phyloP scores from a whole-genome alignment of 2,888 invertebrate genomes.

The Drosophila formosana region DNA sequence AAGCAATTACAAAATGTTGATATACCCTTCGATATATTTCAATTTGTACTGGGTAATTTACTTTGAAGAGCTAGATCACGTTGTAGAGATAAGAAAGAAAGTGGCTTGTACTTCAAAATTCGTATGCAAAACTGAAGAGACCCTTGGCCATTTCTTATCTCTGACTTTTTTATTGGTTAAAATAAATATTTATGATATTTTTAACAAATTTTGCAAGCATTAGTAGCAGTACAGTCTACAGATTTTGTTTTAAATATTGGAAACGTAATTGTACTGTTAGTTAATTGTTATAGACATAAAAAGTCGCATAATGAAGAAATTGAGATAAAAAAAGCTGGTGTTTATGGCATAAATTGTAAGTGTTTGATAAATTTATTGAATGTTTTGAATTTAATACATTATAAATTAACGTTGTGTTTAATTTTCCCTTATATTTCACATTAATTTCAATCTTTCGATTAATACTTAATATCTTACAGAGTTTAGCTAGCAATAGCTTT shows the following conservation, averaged over 20 bases:
- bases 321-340: too few species aligned
- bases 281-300: too few species aligned
- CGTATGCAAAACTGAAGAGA: slow-evolving; percentile 12
- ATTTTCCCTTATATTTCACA: too few species aligned
- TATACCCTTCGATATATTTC: not conserved
- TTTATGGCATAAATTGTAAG: too few species aligned
- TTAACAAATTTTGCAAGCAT: not conserved
- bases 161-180: not conserved
- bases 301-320: too few species aligned
- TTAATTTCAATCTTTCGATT: too few species aligned
- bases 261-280: not conserved
- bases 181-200: slow-evolving; percentile 2
- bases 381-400: too few species aligned
- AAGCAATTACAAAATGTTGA: not conserved
- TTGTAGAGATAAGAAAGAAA: not conserved
- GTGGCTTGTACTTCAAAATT: not conserved
- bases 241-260: not conserved
- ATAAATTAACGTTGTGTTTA: too few species aligned
- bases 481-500: too few species aligned
- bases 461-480: too few species aligned
- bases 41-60: not conserved
- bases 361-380: too few species aligned
- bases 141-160: slow-evolving; percentile 9
- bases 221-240: not conserved
- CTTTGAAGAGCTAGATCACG: not conserved